These are phyloP conservation scores for Uropsilus gracilis DNA, from an alignment of 2,113 vertebrate genomes.

Conservation along the genomic window DNA sequence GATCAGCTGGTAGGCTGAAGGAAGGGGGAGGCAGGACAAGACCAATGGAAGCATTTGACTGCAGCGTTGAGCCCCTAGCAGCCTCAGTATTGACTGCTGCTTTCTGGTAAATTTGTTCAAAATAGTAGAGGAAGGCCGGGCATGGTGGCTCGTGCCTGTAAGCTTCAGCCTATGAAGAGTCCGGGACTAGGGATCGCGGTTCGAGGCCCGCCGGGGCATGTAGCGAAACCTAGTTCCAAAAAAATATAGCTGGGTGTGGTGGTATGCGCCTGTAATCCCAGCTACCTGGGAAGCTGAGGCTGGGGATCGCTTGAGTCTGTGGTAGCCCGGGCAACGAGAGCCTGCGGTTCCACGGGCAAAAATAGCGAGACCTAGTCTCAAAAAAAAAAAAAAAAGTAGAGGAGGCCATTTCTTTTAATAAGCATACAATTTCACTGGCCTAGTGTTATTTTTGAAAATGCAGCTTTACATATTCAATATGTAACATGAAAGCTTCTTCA, in stretches of 20 bases:
- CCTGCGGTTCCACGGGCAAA: too few species aligned
- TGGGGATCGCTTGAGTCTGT: too few species aligned
- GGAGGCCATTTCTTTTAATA: background rate
- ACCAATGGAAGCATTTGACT: background rate
- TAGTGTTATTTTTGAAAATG: background rate
- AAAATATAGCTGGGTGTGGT: too few species aligned
- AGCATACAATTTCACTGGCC: background rate
- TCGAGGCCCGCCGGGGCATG: too few species aligned
- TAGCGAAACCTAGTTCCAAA: too few species aligned
- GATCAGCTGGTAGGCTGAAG: background rate
- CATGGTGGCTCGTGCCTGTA: too few species aligned
- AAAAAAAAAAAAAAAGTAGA: slow-evolving; percentile 23
- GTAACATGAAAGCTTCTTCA: background rate
- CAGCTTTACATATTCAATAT: background rate
- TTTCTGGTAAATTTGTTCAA: slow-evolving; percentile 14
- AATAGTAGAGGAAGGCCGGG: background rate
- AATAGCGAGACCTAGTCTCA: too few species aligned
- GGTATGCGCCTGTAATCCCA: too few species aligned
- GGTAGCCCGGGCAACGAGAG: too few species aligned
- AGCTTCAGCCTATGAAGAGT: too few species aligned
- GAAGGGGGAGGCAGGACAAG: background rate
- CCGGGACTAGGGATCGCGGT: too few species aligned
- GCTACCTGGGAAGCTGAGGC: too few species aligned
- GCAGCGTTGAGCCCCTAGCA: background rate
- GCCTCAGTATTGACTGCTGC: background rate